Percentiles rank a stretch among this genome's conserved stretches.
Evolutionary conservation across 2,888 invertebrate genomes (phyloP).

Genomic region (Iphiclides podalirius): DNA sequence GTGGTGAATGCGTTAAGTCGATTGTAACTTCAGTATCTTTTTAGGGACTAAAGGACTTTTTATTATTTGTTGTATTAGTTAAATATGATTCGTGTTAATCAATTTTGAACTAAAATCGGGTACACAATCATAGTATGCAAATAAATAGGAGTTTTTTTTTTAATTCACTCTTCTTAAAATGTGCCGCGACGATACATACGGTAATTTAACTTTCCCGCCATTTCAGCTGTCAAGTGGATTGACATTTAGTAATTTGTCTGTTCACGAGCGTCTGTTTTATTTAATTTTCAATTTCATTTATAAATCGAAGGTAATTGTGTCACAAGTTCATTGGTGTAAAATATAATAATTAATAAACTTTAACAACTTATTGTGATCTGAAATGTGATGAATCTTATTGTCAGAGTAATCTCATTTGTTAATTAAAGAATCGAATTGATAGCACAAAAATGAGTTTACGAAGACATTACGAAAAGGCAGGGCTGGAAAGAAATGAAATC

Average conservation of each 20-base stretch:
- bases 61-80: not conserved
- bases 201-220: conserved; percentile 1
- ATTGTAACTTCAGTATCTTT: too few species aligned
- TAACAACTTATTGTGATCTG: too few species aligned
- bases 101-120: not conserved
- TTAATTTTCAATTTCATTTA: conserved; percentile 11
- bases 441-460: conserved; percentile 1
- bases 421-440: not conserved
- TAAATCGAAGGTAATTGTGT: conserved; percentile 2
- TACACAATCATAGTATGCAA: too few species aligned
- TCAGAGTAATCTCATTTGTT: not conserved
- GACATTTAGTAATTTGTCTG: too few species aligned
- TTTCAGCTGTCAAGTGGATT: conserved; percentile 5
- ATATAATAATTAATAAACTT: not conserved
- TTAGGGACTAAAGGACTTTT: too few species aligned
- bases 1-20: too few species aligned
- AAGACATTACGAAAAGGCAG: too few species aligned
- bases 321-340: not conserved
- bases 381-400: too few species aligned
- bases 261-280: too few species aligned
- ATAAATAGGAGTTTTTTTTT: not conserved
- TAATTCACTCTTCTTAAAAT: not conserved
- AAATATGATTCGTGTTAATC: not conserved
- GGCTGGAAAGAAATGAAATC: conserved; percentile 33
- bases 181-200: not conserved